A percentile compares a stretch with the other conserved stretches of the same genome.
Conservation (phyloP, 2,888 invertebrate species). For the Acheta domesticus region DNA sequence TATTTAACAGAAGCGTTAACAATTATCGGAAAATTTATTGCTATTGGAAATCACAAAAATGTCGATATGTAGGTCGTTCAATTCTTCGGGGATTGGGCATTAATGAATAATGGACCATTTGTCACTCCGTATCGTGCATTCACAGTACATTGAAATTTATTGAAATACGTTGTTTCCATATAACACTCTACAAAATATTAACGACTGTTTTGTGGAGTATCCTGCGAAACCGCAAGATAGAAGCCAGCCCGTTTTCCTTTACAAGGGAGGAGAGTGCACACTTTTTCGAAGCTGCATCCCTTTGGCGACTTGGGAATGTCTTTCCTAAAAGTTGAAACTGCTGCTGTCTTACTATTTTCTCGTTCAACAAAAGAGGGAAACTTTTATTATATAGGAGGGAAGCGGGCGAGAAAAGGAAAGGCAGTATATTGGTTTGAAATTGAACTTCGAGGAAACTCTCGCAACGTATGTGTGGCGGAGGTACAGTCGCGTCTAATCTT, state of each 20-base stretch:
- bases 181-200: neutral
- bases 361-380: conserved; percentile 8
- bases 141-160: neutral
- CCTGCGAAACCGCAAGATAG: neutral
- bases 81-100: too few species aligned
- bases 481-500: neutral
- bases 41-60: too few species aligned
- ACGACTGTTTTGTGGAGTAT: neutral
- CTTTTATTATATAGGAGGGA: conserved; percentile 9
- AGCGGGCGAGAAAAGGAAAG: neutral
- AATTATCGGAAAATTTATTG: too few species aligned
- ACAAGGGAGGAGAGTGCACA: neutral
- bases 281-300: conserved; percentile 2
- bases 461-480: neutral
- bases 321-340: conserved; percentile 18
- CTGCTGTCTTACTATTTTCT: conserved; percentile 18
- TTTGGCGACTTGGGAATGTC: conserved; percentile 10
- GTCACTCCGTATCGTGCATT: neutral
- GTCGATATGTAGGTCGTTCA: too few species aligned
- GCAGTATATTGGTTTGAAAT: conserved; percentile 18
- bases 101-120: neutral
- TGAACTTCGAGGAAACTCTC: neutral
- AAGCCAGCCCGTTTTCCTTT: neutral
- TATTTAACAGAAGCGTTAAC: too few species aligned
- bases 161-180: conserved; percentile 1